These are phyloP conservation scores for Atta cephalotes DNA, from an alignment of 1,140 invertebrate genomes.

Conservation along the genomic window DNA sequence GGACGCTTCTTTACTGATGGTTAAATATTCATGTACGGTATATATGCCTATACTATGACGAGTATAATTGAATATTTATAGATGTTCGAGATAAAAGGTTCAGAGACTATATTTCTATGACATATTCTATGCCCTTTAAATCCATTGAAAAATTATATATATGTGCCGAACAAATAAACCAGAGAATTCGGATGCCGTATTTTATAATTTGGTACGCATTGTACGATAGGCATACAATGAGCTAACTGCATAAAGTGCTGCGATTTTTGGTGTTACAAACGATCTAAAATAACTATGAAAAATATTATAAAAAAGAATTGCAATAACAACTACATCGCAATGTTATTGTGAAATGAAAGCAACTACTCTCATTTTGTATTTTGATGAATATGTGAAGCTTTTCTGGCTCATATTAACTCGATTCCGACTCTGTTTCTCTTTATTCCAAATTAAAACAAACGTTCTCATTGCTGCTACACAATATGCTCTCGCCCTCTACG, in stretches of 20 bases:
- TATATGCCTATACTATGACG: constrained; percentile 9
- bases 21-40: constrained; percentile 53
- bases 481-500: background rate
- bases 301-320: background rate
- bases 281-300: background rate
- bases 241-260: background rate
- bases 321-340: background rate
- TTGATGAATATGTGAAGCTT: background rate
- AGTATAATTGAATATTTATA: constrained; percentile 54
- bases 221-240: background rate
- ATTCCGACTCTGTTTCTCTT: constrained; percentile 2
- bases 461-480: background rate
- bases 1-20: constrained; percentile 30
- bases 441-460: constrained; percentile 23
- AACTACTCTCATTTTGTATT: background rate
- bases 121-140: constrained; percentile 11
- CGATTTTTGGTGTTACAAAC: constrained; percentile 8
- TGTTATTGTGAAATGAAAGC: background rate
- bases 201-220: constrained; percentile 24
- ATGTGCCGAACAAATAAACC: constrained; percentile 4
- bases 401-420: constrained; percentile 29
- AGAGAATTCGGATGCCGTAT: background rate
- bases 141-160: constrained; percentile 41
- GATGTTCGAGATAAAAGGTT: constrained; percentile 25
- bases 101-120: constrained; percentile 1